phyloP scores from a whole-genome alignment of 2,113 vertebrate species.

The Triplophysa rosa region DNA sequence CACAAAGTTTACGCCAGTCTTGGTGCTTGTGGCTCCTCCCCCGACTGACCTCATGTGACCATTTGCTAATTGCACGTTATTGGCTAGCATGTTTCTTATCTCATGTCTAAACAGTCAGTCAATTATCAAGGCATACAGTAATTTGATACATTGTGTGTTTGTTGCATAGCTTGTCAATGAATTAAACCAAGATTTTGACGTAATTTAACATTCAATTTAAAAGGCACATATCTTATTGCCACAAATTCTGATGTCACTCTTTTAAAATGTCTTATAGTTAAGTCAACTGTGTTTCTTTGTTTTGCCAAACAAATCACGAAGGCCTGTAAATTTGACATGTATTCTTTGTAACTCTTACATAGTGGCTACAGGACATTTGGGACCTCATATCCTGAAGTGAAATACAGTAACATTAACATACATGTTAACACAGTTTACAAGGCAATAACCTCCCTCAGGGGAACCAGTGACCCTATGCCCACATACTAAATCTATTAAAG shows the following conservation, averaged over 20 bases:
- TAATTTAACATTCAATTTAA: neutral
- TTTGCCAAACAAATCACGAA: conserved; percentile 12
- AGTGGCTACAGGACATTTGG: conserved; percentile 29
- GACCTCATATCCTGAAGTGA: conserved; percentile 43
- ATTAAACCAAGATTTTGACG: neutral
- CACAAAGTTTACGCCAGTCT: neutral
- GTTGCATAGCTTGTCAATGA: neutral
- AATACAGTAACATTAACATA: conserved; percentile 56
- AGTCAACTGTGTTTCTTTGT: neutral
- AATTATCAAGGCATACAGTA: neutral
- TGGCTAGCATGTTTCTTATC: conserved; percentile 23
- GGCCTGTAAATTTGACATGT: conserved; percentile 16
- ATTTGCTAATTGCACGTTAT: conserved; percentile 17
- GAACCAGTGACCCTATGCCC: conserved; percentile 47
- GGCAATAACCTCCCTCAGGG: conserved; percentile 58
- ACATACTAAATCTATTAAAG: conserved; percentile 57
- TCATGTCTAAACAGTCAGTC: conserved; percentile 5
- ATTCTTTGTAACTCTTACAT: neutral
- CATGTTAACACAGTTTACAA: conserved; percentile 59
- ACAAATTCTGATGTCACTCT: conserved; percentile 21
- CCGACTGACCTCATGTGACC: conserved; percentile 18
- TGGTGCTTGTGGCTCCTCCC: conserved; percentile 17
- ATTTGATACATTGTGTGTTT: neutral
- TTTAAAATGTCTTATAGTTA: conserved; percentile 4
- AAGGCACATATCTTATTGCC: neutral